phyloP scores from a whole-genome alignment of 2,113 vertebrate species.

The Eonycteris spelaea region DNA sequence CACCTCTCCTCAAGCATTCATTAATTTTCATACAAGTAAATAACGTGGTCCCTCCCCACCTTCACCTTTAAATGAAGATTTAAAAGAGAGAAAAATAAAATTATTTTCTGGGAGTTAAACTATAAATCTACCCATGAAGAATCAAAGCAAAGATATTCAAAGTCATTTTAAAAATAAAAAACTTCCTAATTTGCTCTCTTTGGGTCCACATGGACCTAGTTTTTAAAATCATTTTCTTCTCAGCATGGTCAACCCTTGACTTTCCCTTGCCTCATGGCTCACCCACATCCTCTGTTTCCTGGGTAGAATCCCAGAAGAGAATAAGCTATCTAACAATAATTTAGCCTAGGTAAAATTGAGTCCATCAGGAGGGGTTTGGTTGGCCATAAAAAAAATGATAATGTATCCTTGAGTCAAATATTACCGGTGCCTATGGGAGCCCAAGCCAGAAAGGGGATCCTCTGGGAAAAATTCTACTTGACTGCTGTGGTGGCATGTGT shows the following conservation, averaged over 20 bases:
- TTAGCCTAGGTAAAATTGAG: neutral
- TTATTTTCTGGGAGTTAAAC: neutral
- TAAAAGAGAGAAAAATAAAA: neutral
- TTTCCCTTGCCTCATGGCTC: neutral
- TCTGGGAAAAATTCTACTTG: neutral
- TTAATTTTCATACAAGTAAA: neutral
- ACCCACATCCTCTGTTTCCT: neutral
- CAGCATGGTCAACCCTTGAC: neutral
- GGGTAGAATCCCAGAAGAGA: neutral
- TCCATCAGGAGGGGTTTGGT: neutral
- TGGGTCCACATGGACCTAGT: neutral
- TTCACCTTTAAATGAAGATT: neutral
- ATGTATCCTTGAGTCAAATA: neutral
- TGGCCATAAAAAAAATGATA: neutral
- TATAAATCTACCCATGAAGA: neutral
- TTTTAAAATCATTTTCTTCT: neutral
- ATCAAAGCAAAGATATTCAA: neutral
- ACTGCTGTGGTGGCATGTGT: accelerated
- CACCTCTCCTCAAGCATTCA: neutral
- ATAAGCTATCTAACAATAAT: neutral
- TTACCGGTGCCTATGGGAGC: neutral
- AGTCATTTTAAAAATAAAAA: neutral
- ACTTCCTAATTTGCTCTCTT: neutral
- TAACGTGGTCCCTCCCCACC: neutral
- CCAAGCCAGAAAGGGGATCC: neutral